A percentile compares a stretch with the other conserved stretches of the same genome.
These are phyloP conservation scores for Oligia strigilis DNA, from an alignment of 2,888 invertebrate genomes.

Conservation along the genomic window DNA sequence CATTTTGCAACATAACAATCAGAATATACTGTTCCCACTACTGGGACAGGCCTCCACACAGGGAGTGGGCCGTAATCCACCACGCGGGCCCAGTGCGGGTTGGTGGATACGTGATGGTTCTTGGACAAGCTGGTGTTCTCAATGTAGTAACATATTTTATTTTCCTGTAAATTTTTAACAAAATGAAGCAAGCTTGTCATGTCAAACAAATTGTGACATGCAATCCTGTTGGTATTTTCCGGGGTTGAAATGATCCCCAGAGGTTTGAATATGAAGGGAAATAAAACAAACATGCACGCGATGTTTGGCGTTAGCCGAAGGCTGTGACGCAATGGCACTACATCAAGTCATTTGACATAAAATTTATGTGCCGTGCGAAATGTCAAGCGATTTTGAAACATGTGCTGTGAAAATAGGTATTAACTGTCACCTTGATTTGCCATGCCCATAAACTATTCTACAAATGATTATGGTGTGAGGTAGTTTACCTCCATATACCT, in stretches of 20 bases:
- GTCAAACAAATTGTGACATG: background rate
- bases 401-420: background rate
- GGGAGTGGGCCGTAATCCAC: background rate
- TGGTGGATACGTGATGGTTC: background rate
- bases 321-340: background rate
- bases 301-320: background rate
- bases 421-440: background rate
- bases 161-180: background rate
- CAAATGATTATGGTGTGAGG: background rate
- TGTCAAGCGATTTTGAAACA: background rate
- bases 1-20: background rate
- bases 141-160: background rate
- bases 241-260: background rate
- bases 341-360: background rate
- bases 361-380: background rate
- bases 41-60: background rate
- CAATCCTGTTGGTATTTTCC: background rate
- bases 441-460: background rate
- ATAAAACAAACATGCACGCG: constrained; percentile 2
- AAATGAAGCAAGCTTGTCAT: background rate
- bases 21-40: background rate
- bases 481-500: background rate
- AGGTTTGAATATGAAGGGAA: background rate
- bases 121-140: background rate
- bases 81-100: background rate